Base-by-base conservation (phyloP, 2,797 vertebrate species). In the Ispidina lecontei region DNA sequence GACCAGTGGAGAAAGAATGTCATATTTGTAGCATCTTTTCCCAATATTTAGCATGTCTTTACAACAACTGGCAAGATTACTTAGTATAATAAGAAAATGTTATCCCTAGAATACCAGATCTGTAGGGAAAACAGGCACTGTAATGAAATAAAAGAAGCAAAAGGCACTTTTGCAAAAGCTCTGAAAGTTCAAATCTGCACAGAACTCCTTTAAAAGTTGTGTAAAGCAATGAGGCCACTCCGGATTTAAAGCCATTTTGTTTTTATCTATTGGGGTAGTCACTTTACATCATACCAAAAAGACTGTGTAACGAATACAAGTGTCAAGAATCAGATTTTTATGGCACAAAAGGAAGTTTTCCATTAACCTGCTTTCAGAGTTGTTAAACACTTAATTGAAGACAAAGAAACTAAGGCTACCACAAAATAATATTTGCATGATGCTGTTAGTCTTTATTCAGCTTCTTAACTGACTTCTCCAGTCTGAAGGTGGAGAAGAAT, bases 201-300 rank as follows among this genome's bases (percentile, higher is more conserved):
- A 37, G 44, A 44, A 77, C 31, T 54, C 18, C 70, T 72, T 72
- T 33, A 12, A 59, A 72, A 67, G 26, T 8, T 16, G 78, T 0
- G 10, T 59, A 96, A 94, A 95, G 58, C 78, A 96, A 94, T 7
- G 93, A 96, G 78, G 69, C 90, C 65, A 95, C 86, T 93, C 91
- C 2, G 0, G 59, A 74, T 89, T 95, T 95, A 93, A 94, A 96
- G 93, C 55, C 89, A 95, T 96, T 94, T 89, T 85, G 90, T 64
- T 95, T 96, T 95, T 95, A 95, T 95, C 94, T 95, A 69, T 84
- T 94, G 91, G 93, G 95, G 75, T 84, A 93, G 90, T 95, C 91
- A 95, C 91, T 95, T 93, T 94, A 96, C 95, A 96, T 95, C 92
- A 94, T 96, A 94, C 83, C 94, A 93, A 95, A 93, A 92, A 92